Base-by-base conservation (phyloP, 2,797 vertebrate genomes). In the Muscicapa comitata region DNA sequence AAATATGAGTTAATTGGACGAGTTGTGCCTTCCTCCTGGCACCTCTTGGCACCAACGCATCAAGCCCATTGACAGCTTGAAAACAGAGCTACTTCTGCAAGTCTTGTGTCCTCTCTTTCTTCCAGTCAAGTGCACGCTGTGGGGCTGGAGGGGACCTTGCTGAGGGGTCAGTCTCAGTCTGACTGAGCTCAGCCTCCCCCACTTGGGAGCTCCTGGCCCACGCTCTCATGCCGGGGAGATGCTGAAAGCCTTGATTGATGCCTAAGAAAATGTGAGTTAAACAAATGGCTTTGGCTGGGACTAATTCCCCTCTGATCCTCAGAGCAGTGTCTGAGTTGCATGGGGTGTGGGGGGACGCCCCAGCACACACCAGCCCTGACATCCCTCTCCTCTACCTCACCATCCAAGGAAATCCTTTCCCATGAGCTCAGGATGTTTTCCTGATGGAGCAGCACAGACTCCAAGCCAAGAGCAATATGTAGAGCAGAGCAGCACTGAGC, bases 401-500 rank as follows among this genome's bases (percentile, higher is more conserved):
- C n/a, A 9, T 15, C 72, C 65, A 31, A 68, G 54, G 17, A 74
- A 81, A 68, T 62, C 45, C 28, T 2, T 77, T 83, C 84, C 74
- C 80, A 14, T 33, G 70, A 74, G 58, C 53, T 76, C 71, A 79
- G 5, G 75, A 71, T 81, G 75, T 58, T 93, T 82, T 68, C 54
- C 68, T 55, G 90, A 6, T 50, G 89, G 90, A 87, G 55, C 35
- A 11, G 59, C 76, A 37, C 65, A 54, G 53, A 48, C 29, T 54
- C 15, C 17, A 40, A 93, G 87, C 91, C 91, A 89, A 83, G 67
- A 96, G 71, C 74, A 76, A 10, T 42, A 21, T 35, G 79, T 15
- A 33, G 80, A 94, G 7, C 51, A 66, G 51, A 89, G 74, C 57
- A 94, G 59, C 81, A 31, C 88, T 40, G 58, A 95, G 85, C 53